Evolutionary conservation across 2,113 vertebrate species (phyloP).

Genomic region (Pardalotus punctatus): DNA sequence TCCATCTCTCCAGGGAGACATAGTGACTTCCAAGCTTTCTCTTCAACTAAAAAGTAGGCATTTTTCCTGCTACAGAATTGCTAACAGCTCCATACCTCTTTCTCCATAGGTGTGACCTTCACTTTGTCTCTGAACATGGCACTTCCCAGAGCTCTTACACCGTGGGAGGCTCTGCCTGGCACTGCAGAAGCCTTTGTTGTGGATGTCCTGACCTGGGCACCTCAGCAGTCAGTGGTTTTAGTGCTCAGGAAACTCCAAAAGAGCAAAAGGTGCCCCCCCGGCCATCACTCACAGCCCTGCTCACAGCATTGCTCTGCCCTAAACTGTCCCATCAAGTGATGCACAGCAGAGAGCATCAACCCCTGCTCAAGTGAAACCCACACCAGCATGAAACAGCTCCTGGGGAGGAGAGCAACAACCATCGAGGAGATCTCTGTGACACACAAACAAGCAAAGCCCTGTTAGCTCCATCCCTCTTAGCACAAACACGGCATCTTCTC

Average conservation of each 20-base stretch:
- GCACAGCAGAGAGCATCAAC: background rate
- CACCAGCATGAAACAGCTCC: accelerated
- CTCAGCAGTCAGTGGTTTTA: background rate
- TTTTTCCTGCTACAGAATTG: background rate
- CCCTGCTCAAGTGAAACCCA: background rate
- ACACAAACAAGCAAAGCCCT: background rate
- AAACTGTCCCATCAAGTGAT: background rate
- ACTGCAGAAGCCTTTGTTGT: background rate
- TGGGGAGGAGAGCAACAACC: background rate
- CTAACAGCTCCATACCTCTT: background rate
- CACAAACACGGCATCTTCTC: background rate
- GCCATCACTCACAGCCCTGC: background rate
- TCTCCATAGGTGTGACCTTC: background rate
- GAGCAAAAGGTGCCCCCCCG: background rate
- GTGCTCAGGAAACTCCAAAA: background rate
- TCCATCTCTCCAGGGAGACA: background rate
- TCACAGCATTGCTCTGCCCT: background rate
- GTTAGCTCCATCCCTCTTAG: background rate
- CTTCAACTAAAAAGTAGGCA: background rate
- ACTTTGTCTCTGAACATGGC: background rate
- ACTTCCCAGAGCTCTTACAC: background rate
- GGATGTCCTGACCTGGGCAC: background rate
- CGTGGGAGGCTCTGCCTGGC: background rate
- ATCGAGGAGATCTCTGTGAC: accelerated
- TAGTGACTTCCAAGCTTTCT: background rate